A percentile compares a stretch with the other conserved stretches of the same genome.
These are phyloP conservation scores for Hiodon tergisus DNA, from an alignment of 2,113 vertebrate genomes.

Conservation along the genomic window DNA sequence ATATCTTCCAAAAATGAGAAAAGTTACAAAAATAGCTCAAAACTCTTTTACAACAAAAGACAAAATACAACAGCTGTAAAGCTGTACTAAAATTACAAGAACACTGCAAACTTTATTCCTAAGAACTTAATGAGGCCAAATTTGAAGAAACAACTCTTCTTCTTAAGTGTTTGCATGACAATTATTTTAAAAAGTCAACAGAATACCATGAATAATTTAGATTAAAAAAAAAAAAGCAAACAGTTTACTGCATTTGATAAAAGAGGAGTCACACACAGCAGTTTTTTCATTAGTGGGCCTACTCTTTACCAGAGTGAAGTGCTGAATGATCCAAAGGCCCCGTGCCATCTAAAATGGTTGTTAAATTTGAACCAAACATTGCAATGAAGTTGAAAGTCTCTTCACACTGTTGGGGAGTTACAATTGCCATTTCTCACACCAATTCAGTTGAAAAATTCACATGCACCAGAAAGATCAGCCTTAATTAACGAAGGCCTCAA, in stretches of 20 bases:
- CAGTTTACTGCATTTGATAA: background rate
- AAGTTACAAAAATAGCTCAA: slow-evolving; percentile 65
- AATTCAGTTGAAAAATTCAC: too few relatives aligned
- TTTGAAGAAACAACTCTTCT: background rate
- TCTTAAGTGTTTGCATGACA: slow-evolving; percentile 5
- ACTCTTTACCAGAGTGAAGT: too few relatives aligned
- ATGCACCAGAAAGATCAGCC: too few relatives aligned
- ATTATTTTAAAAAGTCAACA: too few relatives aligned
- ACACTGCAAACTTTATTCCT: slow-evolving; percentile 38
- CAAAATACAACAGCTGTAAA: slow-evolving; percentile 29
- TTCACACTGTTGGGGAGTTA: background rate
- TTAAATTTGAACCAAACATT: background rate
- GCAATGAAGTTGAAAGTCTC: background rate
- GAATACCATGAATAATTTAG: background rate
- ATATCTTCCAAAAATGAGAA: slow-evolving; percentile 46
- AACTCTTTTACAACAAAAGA: slow-evolving; percentile 60
- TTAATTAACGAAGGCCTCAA: too few relatives aligned
- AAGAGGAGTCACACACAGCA: background rate
- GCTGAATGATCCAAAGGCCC: too few relatives aligned
- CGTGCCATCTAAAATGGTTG: background rate
- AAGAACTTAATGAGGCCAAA: slow-evolving; percentile 9
- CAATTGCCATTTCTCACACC: background rate
- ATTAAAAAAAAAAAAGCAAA: background rate
- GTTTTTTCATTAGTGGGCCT: too few relatives aligned
- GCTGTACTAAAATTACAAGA: slow-evolving; percentile 35